These are phyloP conservation scores for Coptodon bakossiorum DNA, from an alignment of 2,113 vertebrate genomes.

Conservation along the genomic window DNA sequence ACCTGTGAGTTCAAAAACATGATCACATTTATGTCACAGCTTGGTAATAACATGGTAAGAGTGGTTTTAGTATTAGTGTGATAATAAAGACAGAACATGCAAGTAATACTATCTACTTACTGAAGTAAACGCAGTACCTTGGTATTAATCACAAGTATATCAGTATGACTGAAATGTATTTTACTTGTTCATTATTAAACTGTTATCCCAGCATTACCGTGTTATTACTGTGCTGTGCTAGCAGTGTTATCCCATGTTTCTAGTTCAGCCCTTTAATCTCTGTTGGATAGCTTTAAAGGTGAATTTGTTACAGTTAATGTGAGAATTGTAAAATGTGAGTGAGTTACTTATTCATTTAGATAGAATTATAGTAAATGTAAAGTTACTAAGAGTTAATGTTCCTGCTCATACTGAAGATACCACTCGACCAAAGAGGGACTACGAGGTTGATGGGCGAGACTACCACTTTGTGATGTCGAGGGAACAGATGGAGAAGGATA, in stretches of 20 bases:
- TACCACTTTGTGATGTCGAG: slow-evolving; percentile 95
- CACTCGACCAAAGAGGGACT: slow-evolving; percentile 89
- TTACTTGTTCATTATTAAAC: neutral
- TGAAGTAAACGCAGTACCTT: neutral
- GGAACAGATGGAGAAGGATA: slow-evolving; percentile 98
- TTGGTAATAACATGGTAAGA: neutral
- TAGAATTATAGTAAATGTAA: neutral
- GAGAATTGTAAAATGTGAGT: neutral
- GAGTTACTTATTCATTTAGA: neutral
- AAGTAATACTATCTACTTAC: neutral
- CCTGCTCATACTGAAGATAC: slow-evolving; percentile 75
- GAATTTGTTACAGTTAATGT: neutral
- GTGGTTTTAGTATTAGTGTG: neutral
- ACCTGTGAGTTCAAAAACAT: neutral
- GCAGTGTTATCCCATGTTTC: neutral
- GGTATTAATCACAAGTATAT: neutral
- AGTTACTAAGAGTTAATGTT: neutral
- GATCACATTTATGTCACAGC: neutral
- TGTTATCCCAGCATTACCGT: neutral
- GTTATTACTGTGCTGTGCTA: neutral
- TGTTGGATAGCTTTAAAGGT: neutral
- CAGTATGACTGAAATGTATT: neutral
- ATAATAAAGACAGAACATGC: neutral
- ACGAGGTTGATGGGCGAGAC: slow-evolving; percentile 92
- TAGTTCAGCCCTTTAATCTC: neutral